phyloP scores from a whole-genome alignment of 2,113 vertebrate genomes.

The Sylvilagus bachmani region DNA sequence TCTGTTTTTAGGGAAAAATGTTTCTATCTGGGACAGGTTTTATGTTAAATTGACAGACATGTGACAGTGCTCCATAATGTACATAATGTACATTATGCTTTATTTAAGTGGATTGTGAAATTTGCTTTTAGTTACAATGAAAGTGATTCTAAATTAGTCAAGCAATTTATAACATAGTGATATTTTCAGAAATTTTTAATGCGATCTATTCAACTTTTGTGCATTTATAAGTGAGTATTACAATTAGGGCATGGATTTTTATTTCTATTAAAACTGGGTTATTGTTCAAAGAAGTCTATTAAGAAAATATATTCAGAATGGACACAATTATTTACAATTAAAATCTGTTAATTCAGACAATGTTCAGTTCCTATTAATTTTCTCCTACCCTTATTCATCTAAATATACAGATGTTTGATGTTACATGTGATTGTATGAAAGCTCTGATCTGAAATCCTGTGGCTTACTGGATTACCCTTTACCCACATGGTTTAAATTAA shows the following conservation, averaged over 20 bases:
- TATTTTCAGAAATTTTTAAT: background rate
- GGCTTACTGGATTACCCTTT: slow-evolving; percentile 92
- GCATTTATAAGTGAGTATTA: background rate
- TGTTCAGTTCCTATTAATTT: slow-evolving; percentile 58
- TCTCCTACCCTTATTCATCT: slow-evolving; percentile 76
- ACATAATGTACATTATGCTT: background rate
- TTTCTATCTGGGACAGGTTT: background rate
- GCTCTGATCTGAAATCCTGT: slow-evolving; percentile 91
- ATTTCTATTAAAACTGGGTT: slow-evolving; percentile 26
- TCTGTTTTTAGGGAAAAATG: background rate
- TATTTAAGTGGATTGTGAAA: slow-evolving; percentile 27
- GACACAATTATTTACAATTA: slow-evolving; percentile 66
- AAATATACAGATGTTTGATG: slow-evolving; percentile 89
- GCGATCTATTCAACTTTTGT: slow-evolving; percentile 26
- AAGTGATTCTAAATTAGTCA: background rate
- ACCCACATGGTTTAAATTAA: slow-evolving; percentile 92
- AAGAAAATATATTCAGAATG: slow-evolving; percentile 44
- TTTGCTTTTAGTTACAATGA: background rate
- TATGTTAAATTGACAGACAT: slow-evolving; percentile 21
- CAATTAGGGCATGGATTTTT: slow-evolving; percentile 17
- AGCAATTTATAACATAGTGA: slow-evolving; percentile 23
- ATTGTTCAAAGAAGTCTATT: slow-evolving; percentile 26
- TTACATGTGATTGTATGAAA: slow-evolving; percentile 89
- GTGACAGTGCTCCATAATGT: background rate
- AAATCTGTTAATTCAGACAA: slow-evolving; percentile 66